Conservation (phyloP, 1,140 invertebrate species). For the Leptinotarsa undecemlineata region DNA sequence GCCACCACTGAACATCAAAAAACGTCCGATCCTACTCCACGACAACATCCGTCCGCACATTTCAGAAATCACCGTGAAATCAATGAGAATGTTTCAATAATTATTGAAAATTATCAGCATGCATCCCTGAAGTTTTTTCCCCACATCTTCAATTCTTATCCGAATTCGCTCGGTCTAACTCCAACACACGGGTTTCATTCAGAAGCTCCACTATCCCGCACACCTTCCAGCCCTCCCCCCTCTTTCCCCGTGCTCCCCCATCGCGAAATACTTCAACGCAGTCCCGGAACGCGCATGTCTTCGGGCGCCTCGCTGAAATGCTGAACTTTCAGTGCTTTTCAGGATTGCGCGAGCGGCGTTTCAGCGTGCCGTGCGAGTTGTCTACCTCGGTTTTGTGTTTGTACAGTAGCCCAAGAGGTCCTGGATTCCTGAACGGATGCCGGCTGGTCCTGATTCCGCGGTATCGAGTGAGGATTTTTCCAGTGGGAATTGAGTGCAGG, state of each 20-base stretch:
- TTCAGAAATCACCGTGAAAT: too few species aligned
- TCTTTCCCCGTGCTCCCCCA: neutral
- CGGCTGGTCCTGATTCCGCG: neutral
- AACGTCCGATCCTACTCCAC: too few species aligned
- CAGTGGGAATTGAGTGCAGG: neutral
- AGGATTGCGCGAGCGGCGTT: conserved; percentile 27
- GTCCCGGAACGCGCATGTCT: conserved; percentile 28
- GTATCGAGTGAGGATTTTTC: neutral
- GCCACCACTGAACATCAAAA: too few species aligned
- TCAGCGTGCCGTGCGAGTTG: conserved; percentile 31
- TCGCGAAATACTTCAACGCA: conserved; percentile 27
- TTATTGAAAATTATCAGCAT: too few species aligned
- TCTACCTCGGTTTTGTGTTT: conserved; percentile 20
- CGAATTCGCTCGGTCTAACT: too few species aligned
- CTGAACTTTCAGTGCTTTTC: conserved; percentile 34
- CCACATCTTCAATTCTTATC: too few species aligned
- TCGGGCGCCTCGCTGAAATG: conserved; percentile 16
- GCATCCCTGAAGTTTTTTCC: too few species aligned
- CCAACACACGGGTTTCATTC: too few species aligned
- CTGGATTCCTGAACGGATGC: conserved; percentile 1
- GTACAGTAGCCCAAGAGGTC: neutral
- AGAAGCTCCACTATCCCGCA: neutral
- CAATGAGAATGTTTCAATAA: too few species aligned
- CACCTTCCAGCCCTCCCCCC: neutral
- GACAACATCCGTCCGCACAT: too few species aligned